These are phyloP conservation scores for Halesus radiatus DNA, from an alignment of 1,140 invertebrate genomes.

Conservation along the genomic window DNA sequence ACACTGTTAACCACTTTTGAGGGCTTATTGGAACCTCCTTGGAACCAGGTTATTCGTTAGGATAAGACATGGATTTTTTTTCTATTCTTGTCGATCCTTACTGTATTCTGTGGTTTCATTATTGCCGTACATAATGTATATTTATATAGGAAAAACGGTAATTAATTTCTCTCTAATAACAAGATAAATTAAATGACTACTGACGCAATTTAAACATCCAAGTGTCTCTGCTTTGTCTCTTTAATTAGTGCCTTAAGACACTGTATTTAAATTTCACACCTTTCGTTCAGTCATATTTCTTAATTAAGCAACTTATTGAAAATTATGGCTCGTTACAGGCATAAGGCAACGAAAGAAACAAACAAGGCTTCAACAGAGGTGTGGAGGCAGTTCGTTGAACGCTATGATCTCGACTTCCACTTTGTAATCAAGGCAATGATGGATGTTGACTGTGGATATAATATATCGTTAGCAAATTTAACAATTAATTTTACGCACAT, in stretches of 20 bases:
- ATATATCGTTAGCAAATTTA: neutral
- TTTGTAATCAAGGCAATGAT: slow-evolving; percentile 1
- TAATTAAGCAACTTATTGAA: slow-evolving; percentile 26
- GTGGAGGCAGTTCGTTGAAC: neutral
- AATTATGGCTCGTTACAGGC: slow-evolving; percentile 30
- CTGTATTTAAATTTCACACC: slow-evolving; percentile 19
- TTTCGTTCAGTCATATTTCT: slow-evolving; percentile 10
- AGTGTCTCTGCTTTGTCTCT: too few species aligned
- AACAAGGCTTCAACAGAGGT: neutral
- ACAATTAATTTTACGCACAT: slow-evolving; percentile 28
- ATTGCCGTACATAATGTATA: too few species aligned
- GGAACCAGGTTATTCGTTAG: too few species aligned
- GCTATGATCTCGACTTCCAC: neutral
- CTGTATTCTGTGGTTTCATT: too few species aligned
- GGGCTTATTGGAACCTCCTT: too few species aligned
- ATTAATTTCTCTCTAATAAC: too few species aligned
- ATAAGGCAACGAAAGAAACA: neutral
- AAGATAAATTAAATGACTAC: too few species aligned
- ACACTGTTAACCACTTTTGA: too few species aligned
- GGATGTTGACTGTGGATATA: neutral
- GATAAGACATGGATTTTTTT: too few species aligned
- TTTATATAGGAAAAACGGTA: too few species aligned
- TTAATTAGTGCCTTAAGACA: neutral
- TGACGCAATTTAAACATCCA: too few species aligned
- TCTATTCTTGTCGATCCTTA: too few species aligned